Base-by-base conservation (phyloP, 2,113 vertebrate genomes). In the Sebastes schlegelii region DNA sequence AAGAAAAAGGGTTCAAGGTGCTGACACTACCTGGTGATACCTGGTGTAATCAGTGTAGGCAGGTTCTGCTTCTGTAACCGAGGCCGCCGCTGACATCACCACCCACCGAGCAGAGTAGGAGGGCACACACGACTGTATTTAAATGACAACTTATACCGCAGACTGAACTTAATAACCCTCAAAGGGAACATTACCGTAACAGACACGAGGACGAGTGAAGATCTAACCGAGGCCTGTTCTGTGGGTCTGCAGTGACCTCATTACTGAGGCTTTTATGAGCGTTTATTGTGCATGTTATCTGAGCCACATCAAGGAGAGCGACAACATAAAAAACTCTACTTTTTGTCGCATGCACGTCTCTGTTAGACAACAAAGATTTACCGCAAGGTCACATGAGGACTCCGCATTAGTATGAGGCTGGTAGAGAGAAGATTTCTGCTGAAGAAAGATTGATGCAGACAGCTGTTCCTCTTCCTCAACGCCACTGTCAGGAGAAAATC, bases 101-200 rank as follows among this genome's bases (percentile, higher is more conserved):
- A 55, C 86, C 86, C 68, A 64, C 72, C 17, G 78, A 78, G 81
- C 68, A 0, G 26, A 68, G 73, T 21, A 57, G 85, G 79, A 77
- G 73, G 80, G 40, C 51, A 67, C 69, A 43, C 74, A 70, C 23
- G 19, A 42, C 58, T 79, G 82, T 72, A 78, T 85, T 86, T 79
- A 83, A 89, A 86, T 80, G 85, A 89, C 87, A 86, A 75, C 49
- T 82, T 77, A 57, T 6, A 83, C 77, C 19, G 40, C 79, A 64
- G 83, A 77, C 78, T 69, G 23, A 80, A 84, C 62, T 54, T 89
- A 91, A 91, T 83, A 89, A 89, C 84, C 48, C 88, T 85, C 90
- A 66, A 45, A 64, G 74, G 88, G 83, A 86, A 74, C 52, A 79
- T 80, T 85, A 79, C 77, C 34, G 64, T 51, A 77, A 61, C 34